These are phyloP conservation scores for Brachionus calyciflorus DNA, from an alignment of 1,140 invertebrate species.

Conservation along the genomic window DNA sequence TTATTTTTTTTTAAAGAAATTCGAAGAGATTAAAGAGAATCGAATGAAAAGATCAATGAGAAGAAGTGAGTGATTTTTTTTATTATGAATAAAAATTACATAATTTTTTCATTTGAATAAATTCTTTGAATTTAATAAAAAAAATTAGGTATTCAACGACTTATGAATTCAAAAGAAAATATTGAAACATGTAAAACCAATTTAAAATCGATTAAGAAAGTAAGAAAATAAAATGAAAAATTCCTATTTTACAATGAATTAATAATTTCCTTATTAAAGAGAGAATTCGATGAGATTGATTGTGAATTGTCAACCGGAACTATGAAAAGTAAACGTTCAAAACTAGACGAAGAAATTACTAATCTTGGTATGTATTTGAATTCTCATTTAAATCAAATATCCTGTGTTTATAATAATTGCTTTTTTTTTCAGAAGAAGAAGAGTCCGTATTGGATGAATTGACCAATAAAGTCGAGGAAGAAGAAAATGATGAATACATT, in stretches of 20 bases:
- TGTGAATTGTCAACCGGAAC: slow-evolving; percentile 36
- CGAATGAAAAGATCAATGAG: slow-evolving; percentile 4
- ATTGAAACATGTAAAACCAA: slow-evolving; percentile 16
- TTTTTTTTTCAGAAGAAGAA: too few species aligned
- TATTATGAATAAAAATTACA: not conserved
- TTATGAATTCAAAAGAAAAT: slow-evolving; percentile 34
- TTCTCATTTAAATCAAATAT: slow-evolving; percentile 27
- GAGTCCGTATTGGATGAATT: too few species aligned
- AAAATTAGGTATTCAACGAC: slow-evolving; percentile 37
- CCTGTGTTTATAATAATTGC: not conserved
- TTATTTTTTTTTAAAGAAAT: slow-evolving; percentile 7
- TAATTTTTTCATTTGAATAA: not conserved
- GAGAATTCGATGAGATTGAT: slow-evolving; percentile 26
- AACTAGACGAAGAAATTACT: not conserved
- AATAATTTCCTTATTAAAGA: slow-evolving; percentile 17
- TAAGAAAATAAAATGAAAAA: not conserved
- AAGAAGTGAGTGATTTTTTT: not conserved
- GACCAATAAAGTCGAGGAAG: not conserved
- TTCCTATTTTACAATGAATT: not conserved
- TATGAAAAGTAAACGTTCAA: not conserved
- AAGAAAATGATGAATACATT: slow-evolving; percentile 31
- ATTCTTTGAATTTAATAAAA: not conserved
- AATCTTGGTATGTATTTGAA: slow-evolving; percentile 12
- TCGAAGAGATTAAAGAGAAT: slow-evolving; percentile 17
- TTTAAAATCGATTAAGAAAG: slow-evolving; percentile 25